Percentiles rank a stretch among this genome's conserved stretches.
phyloP scores from a whole-genome alignment of 2,888 invertebrate species.

The Apomyelois bistriatella region DNA sequence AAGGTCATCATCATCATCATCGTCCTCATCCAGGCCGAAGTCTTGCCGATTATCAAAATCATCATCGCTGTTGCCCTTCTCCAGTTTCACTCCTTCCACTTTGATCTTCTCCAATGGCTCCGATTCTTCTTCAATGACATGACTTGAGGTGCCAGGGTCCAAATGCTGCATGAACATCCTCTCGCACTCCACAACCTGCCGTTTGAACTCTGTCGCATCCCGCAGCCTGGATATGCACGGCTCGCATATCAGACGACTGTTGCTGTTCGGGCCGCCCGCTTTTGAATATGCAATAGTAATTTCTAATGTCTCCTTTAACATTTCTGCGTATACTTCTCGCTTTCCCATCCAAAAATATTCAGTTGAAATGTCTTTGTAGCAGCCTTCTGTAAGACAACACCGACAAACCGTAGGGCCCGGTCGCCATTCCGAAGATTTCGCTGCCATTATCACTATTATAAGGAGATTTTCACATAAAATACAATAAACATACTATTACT shows the following conservation, averaged over 20 bases:
- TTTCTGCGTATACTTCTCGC: slow-evolving; percentile 68
- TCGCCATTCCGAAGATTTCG: slow-evolving; percentile 65
- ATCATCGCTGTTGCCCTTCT: slow-evolving; percentile 49
- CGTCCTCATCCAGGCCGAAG: slow-evolving; percentile 43
- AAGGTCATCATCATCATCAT: slow-evolving; percentile 58
- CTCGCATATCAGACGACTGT: slow-evolving; percentile 68
- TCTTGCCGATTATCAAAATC: slow-evolving; percentile 48
- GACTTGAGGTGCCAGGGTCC: slow-evolving; percentile 41
- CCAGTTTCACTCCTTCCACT: slow-evolving; percentile 45
- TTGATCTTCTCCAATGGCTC: slow-evolving; percentile 31
- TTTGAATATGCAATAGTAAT: slow-evolving; percentile 57
- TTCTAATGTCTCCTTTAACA: slow-evolving; percentile 61
- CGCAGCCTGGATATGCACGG: slow-evolving; percentile 65
- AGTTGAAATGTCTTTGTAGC: slow-evolving; percentile 73
- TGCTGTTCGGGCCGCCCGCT: slow-evolving; percentile 62
- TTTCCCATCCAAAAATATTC: slow-evolving; percentile 78
- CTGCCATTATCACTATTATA: slow-evolving; percentile 51
- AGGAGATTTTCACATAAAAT: slow-evolving; percentile 43
- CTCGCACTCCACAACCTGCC: slow-evolving; percentile 68
- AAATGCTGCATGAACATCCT: slow-evolving; percentile 62
- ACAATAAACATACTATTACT: slow-evolving; percentile 34
- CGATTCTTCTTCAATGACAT: slow-evolving; percentile 33
- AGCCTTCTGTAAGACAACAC: slow-evolving; percentile 67
- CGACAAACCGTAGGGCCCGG: slow-evolving; percentile 70
- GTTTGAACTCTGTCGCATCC: slow-evolving; percentile 65